Base-by-base conservation (phyloP, 92 coral and sea anemone species). In the Palythoa grandiflora region DNA sequence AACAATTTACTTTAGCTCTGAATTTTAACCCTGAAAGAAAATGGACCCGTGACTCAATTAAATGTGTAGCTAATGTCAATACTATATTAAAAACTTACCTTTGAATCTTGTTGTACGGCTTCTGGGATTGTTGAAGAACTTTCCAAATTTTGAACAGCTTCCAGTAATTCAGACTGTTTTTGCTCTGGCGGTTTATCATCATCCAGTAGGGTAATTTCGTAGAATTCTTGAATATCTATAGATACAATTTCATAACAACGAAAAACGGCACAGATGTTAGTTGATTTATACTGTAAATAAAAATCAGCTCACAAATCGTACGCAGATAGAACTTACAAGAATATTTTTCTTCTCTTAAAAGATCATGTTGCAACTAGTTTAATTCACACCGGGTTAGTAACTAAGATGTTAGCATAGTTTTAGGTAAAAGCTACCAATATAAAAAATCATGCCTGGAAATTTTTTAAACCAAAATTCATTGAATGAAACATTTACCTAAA, bases 181-280 rank as follows among this genome's bases (percentile, higher is more conserved):
- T 92, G 96, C 53, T 97, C 93, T 17, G 92, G 91, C 21, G 98
- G 84, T 92, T 97, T 97, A 20, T 83, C 90, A 44, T 93, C 99
- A 75, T 97, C 99, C 66, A 95, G 75, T 51, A 97, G 86, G 36
- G 98, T 92, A 57, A 95, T 93, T 83, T 97, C 99, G 89, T 97
- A 97, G 80, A 95, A 97, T 78, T 97, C 98, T 87, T 97, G 99
- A 52, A 97, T 97, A 85, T 97, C 99, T 97, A 73, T 61, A 28
- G 28, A 28, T 28, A 91, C 19, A 13, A 65, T 65, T 16, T 48
- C 16, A 13, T 10, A 20, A 48, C 51, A 81, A 59, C 61, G 70
- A 36, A 71, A 63, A 65, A 68, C 66, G 13, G 40, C 36, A 80
- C 73, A 80, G 73, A 80, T 63, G 53, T 80, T 38, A 20, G 55